Base-by-base conservation (phyloP, 1,140 invertebrate genomes). In the Caenorhabditis inopinata region DNA sequence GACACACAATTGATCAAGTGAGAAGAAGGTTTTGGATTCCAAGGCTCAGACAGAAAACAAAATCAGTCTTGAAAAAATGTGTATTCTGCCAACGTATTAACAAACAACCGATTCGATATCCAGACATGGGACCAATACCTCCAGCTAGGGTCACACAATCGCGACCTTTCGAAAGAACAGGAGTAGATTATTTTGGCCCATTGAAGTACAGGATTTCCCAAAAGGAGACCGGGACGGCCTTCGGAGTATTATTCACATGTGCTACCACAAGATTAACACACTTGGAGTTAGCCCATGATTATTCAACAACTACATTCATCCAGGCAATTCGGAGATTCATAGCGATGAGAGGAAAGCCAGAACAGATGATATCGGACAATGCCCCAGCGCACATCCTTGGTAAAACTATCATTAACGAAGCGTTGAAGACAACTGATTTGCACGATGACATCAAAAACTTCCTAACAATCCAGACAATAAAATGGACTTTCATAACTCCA, bases 141-240 rank as follows among this genome's bases (percentile, higher is more conserved):
- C 18, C 18, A 51, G 7, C 2, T 1, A 58, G 51, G n/a, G 32
- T 29, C 3, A 7, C 5, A 3, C 12, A 29, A 14, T 25, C 32
- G 2, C 42, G n/a, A 38, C 79, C 79, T 6, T 81, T 77, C 53
- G 38, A 53, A 23, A 2, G 45, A 6, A 32, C 21, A 14, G 79
- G 79, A 18, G 3, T 77, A 9, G 79, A 81, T 21, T 77, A 58
- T 16, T 42, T 77, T 21, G 79, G 79, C 9, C 79, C 79, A 0
- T 3, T 81, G 35, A 21, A 11, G 11, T 11, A 12, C 23, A 49
- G 51, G 18, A 23, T 9, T 2, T 12, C 29, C 1, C 6, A 16
- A 42, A 9, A 35, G 27, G 16, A 27, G 7, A 29, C 18, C 14
- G 74, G 18, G n/a, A 78, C 35, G n/a, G 32, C 42, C 9, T 78